Evolutionary conservation across 2,888 invertebrate species (phyloP).

Genomic region (Isotomurus palustris): DNA sequence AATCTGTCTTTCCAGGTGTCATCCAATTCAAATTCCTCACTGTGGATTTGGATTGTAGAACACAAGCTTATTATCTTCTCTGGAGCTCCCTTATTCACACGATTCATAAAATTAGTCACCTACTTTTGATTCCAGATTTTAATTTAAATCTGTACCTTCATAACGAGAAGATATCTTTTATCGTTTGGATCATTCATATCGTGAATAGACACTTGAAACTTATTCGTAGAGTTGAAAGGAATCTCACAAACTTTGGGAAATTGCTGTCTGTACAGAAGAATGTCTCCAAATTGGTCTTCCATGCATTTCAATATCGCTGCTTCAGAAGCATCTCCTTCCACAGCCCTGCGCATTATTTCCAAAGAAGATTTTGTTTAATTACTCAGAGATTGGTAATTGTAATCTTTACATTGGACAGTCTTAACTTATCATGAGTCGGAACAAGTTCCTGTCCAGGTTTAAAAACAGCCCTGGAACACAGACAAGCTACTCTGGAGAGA

Average conservation of each 20-base stretch:
- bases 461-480: constrained; percentile 70
- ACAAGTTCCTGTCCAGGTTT: constrained; percentile 54
- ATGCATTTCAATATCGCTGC: constrained; percentile 73
- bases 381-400: background rate
- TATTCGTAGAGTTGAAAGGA: constrained; percentile 41
- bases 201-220: constrained; percentile 44
- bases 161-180: constrained; percentile 59
- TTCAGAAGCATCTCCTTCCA: constrained; percentile 41
- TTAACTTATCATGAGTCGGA: constrained; percentile 53
- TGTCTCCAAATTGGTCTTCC: constrained; percentile 73
- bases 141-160: constrained; percentile 54
- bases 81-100: constrained; percentile 59
- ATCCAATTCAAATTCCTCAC: constrained; percentile 55
- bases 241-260: constrained; percentile 40
- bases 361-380: background rate
- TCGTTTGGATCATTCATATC: constrained; percentile 52
- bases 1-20: constrained; percentile 56
- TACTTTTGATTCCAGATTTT: background rate
- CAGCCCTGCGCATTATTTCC: constrained; percentile 14
- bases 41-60: constrained; percentile 56
- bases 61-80: constrained; percentile 65
- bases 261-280: constrained; percentile 63
- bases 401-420: background rate
- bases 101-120: no score
- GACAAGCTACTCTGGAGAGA: constrained; percentile 59